Evolutionary conservation across 2,113 vertebrate genomes (phyloP), one percentile per base, ranked within the genome.

Genomic region (Agapornis roseicollis): DNA sequence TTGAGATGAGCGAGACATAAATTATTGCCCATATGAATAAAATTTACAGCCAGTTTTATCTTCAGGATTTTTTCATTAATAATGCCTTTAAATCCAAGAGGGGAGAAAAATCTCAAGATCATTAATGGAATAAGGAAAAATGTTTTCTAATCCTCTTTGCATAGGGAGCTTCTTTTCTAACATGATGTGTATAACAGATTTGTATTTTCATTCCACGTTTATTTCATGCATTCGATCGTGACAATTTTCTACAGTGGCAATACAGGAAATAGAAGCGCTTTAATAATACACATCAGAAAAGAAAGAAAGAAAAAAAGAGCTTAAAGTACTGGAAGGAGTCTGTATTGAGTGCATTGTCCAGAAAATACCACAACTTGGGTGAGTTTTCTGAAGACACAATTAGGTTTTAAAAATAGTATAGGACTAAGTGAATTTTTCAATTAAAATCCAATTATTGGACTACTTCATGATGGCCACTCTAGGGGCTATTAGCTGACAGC

Each of bases 361-460:
- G 93, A 97, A 95, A 91, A 90, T 71, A 68, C 42, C 17, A 96
- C 82, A 95, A 93, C 35, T 82, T 90, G 64, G 13, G 71, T 94
- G 90, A 97, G 76, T 13, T 94, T 96, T 69, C 84, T 84, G 88
- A 94, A 96, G 46, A 90, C 64, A 93, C 96, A 96, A 83, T 79
- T 93, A 92, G 84, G 85, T 97, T 97, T 76, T 14, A 52, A 89
- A 95, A 96, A 96, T 91, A 94, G 60, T 84, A 77, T 93, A 61
- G 89, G 71, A 97, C 80, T 97, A 97, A 96, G 94, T 84, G 96
- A 98, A 97, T 76, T 90, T 96, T 93, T 96, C 90, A 94, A 92
- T 97, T 97, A 96, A 97, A 97, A 98, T 97, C 91, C 95, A 97
- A 96, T 97, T 97, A 97, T 77, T 94, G 63, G 84, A 95, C 96